Conservation (phyloP, 2,888 invertebrate genomes). For the Seira ritae region DNA sequence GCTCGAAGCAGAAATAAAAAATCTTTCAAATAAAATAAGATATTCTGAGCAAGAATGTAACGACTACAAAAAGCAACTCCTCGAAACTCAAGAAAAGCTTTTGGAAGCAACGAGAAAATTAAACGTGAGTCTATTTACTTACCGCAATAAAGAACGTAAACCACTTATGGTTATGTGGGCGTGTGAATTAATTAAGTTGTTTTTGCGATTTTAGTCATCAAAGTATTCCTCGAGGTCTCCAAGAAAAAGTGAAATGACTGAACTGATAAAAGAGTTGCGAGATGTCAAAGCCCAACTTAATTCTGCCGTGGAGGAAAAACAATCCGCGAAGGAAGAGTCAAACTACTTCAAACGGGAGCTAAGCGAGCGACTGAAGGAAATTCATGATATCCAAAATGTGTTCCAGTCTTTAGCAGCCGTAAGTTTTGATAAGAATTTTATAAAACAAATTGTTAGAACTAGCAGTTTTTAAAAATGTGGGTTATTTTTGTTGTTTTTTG, state of each 20-base stretch:
- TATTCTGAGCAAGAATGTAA: slow-evolving; percentile 67
- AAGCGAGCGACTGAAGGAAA: slow-evolving; percentile 61
- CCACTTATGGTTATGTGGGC: no score
- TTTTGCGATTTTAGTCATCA: background rate
- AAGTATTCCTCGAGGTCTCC: slow-evolving; percentile 12
- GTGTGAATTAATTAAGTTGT: no score
- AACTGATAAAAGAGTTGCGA: slow-evolving; percentile 65
- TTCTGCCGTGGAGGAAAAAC: slow-evolving; percentile 64
- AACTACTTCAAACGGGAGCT: slow-evolving; percentile 67
- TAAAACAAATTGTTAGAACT: background rate
- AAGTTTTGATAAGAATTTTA: slow-evolving; percentile 2
- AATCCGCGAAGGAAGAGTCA: slow-evolving; percentile 66
- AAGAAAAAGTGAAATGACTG: slow-evolving; percentile 62
- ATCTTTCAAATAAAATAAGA: slow-evolving; percentile 57
- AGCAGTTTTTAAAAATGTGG: background rate
- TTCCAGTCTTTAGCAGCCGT: slow-evolving; percentile 67
- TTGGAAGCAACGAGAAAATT: slow-evolving; percentile 58
- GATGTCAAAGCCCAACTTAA: slow-evolving; percentile 67
- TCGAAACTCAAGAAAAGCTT: slow-evolving; percentile 69
- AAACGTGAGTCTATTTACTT: slow-evolving; percentile 30
- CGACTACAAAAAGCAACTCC: slow-evolving; percentile 64
- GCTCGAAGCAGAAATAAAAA: slow-evolving; percentile 65
- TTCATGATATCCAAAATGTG: slow-evolving; percentile 69
- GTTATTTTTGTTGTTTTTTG: background rate
- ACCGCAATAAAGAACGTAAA: background rate